A percentile compares a stretch with the other conserved stretches of the same genome.
Conservation (phyloP, 2,888 invertebrate species). For the Choreutis nemorana region DNA sequence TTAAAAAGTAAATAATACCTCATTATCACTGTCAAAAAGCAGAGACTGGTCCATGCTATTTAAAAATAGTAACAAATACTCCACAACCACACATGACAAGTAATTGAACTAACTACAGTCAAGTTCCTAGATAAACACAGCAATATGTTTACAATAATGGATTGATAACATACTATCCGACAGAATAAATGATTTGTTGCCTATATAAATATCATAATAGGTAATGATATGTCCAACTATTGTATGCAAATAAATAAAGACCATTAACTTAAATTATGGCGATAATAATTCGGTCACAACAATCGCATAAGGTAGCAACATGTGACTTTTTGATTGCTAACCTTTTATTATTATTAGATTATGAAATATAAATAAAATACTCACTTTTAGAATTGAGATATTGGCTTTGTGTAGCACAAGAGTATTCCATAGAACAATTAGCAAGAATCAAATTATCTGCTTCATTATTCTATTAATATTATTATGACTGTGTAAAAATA, state of each 20-base stretch:
- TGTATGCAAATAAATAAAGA: slow-evolving; percentile 55
- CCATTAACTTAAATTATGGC: slow-evolving; percentile 41
- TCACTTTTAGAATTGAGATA: slow-evolving; percentile 51
- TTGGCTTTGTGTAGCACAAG: slow-evolving; percentile 31
- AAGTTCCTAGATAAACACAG: no score
- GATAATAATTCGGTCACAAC: slow-evolving; percentile 27
- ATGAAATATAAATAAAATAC: slow-evolving; percentile 20
- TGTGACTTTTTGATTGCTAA: slow-evolving; percentile 30
- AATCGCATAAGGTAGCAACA: slow-evolving; percentile 24
- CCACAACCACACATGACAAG: no score
- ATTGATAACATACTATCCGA: no score
- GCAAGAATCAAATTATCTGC: slow-evolving; percentile 28
- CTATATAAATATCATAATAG: no score
- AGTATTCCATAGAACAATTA: slow-evolving; percentile 45
- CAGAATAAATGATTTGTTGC: no score
- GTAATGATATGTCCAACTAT: no score
- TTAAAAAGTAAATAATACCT: slow-evolving; percentile 22
- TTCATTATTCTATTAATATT: slow-evolving; percentile 25
- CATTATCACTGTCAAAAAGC: slow-evolving; percentile 38
- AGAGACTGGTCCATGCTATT: slow-evolving; percentile 32
- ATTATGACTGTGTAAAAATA: no score
- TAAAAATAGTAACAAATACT: no score
- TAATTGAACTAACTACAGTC: no score
- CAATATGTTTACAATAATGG: no score
- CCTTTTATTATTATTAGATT: slow-evolving; percentile 21